Base-by-base conservation (phyloP, 2,113 vertebrate genomes). In the Excalfactoria chinensis region DNA sequence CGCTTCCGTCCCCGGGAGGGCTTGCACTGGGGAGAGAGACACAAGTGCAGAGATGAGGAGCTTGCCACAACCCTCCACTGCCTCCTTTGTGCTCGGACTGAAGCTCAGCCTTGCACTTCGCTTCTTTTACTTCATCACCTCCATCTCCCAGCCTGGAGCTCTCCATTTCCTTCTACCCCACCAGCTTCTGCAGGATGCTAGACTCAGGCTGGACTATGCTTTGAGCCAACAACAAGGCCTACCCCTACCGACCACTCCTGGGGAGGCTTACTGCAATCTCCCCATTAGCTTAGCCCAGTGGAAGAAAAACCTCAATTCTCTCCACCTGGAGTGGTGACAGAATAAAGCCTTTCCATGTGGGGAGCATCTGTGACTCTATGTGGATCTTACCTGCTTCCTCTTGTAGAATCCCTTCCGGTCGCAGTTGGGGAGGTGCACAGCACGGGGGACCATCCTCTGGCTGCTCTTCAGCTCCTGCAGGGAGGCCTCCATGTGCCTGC, bases 391-490 rank as follows among this genome's bases (percentile, higher is more conserved):
- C 98, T 99, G 99, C 96, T 99, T 99, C 95, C 99, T 99, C 96
- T 99, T 99, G 98, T 99, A 99, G 98, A 99, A 99, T 44, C 99
- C 99, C 93, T 99, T 99, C 80, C 98, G 98, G 98, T 99, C 99
- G 3, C 99, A 99, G 97, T 99, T 99, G 91, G 99, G 99, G 81
- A 99, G 98, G 87, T 99, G 99, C 89, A 99, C 98, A 0, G 99
- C 98, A 0, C 98, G 98, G 40, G 99, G 98, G 83, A 99, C 98
- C 90, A 99, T 98, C 51, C 98, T 98, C 13, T 98, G 98, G 62
- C 98, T 99, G 81, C 98, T 98, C 95, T 99, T 99, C 96, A 99
- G 98, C 83, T 98, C 98, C 96, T 99, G 99, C 96, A 99, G 98
- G 53, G 99, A 98, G 0, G 98, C 98, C 23, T 99, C 99, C 98